Evolutionary conservation across 2,113 vertebrate genomes (phyloP).

Genomic region (Cebidichthys violaceus): DNA sequence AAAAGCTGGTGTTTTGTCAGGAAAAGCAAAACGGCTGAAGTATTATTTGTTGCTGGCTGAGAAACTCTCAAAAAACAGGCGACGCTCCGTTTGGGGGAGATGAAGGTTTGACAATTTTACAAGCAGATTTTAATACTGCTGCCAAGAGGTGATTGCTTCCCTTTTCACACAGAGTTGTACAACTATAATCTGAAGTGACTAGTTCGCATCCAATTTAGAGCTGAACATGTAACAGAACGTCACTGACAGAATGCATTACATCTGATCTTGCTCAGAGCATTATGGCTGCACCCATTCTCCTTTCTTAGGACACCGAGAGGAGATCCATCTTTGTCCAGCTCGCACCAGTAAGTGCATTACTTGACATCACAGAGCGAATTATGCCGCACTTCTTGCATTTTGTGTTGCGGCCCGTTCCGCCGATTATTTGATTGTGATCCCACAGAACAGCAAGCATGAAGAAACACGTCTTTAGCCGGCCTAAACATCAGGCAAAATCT

Average conservation of each 20-base stretch:
- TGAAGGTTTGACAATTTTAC: conserved; percentile 65
- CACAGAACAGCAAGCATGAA: neutral
- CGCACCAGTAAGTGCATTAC: conserved; percentile 31
- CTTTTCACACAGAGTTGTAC: conserved; percentile 51
- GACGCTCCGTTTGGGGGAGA: conserved; percentile 44
- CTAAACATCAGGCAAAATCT: conserved; percentile 31
- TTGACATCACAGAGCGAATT: conserved; percentile 29
- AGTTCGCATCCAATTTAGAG: conserved; percentile 63
- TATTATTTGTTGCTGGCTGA: conserved; percentile 36
- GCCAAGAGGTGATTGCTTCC: conserved; percentile 56
- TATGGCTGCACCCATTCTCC: conserved; percentile 35
- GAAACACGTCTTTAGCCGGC: neutral
- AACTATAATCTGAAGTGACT: conserved; percentile 66
- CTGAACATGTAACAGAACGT: conserved; percentile 44
- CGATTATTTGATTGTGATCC: conserved; percentile 35
- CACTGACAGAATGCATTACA: conserved; percentile 62
- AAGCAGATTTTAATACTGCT: conserved; percentile 66
- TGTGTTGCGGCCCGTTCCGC: conserved; percentile 5
- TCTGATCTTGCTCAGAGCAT: conserved; percentile 26
- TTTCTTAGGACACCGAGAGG: conserved; percentile 32
- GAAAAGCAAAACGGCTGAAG: conserved; percentile 27
- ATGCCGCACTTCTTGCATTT: conserved; percentile 7
- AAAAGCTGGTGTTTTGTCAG: conserved; percentile 48
- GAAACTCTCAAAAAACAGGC: conserved; percentile 29
- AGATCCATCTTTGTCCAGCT: conserved; percentile 44